Evolutionary conservation across 2,888 invertebrate genomes (phyloP).

Genomic region (Nomada lathburiana): DNA sequence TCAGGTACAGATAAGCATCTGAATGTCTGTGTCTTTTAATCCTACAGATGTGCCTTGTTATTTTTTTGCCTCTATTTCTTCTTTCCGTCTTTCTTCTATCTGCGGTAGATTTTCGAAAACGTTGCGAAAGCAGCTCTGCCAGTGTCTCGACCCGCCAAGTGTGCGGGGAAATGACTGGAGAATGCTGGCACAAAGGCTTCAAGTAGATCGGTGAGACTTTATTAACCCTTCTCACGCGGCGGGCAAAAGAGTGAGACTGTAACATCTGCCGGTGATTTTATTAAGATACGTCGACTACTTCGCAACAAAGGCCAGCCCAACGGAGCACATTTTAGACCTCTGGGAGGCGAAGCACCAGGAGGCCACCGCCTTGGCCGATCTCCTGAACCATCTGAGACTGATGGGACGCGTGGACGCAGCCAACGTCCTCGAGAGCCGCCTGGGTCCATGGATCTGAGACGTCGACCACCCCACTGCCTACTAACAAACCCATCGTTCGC

Average conservation of each 20-base stretch:
- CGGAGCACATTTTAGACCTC: conserved; percentile 95
- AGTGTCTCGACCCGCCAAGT: conserved; percentile 93
- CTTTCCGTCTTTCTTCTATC: background rate
- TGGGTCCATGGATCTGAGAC: conserved; percentile 76
- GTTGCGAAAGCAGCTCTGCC: conserved; percentile 90
- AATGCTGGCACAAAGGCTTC: conserved; percentile 94
- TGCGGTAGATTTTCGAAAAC: conserved; percentile 75
- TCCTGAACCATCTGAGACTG: conserved; percentile 92
- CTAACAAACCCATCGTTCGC: conserved; percentile 24
- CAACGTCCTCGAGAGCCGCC: conserved; percentile 88
- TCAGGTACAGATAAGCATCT: conserved; percentile 64
- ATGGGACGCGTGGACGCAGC: conserved; percentile 94
- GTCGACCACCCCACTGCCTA: conserved; percentile 6
- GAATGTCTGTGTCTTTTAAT: background rate
- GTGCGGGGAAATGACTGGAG: conserved; percentile 97
- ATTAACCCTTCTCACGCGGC: background rate
- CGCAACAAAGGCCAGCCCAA: conserved; percentile 96
- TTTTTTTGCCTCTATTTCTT: background rate
- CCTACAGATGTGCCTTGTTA: background rate
- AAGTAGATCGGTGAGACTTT: conserved; percentile 88
- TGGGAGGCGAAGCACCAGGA: conserved; percentile 96
- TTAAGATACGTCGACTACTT: conserved; percentile 94
- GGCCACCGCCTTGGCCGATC: conserved; percentile 91
- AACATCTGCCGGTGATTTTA: conserved; percentile 2
- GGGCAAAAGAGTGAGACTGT: background rate